Conservation (phyloP, 2,113 vertebrate genomes). For the Poeciliopsis turrubarensis region DNA sequence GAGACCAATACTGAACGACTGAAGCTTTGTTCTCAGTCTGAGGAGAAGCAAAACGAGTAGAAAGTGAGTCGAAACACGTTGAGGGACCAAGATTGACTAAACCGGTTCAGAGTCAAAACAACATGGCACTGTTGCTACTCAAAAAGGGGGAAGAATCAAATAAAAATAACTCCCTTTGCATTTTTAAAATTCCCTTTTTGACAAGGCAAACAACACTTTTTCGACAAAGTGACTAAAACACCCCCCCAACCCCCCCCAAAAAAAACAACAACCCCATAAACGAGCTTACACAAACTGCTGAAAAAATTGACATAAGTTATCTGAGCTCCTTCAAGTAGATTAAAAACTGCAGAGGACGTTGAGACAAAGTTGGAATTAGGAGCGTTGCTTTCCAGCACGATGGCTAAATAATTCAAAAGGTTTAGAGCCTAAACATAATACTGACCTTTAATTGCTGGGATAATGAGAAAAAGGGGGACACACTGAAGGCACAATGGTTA, state of each 20-base stretch:
- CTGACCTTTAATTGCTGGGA: constrained; percentile 57
- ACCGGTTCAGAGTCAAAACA: constrained; percentile 40
- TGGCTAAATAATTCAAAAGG: constrained; percentile 12
- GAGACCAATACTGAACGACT: constrained; percentile 77
- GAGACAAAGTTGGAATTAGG: constrained; percentile 28
- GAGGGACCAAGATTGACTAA: constrained; percentile 26
- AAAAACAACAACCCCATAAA: too few relatives aligned
- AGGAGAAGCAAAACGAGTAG: constrained; percentile 36
- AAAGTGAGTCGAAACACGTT: constrained; percentile 48
- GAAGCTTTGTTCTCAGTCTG: constrained; percentile 20
- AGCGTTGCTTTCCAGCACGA: constrained; percentile 3
- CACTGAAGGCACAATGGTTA: constrained; percentile 73
- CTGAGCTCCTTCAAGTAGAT: constrained; percentile 79
- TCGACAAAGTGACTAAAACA: constrained; percentile 58
- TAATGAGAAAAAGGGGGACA: constrained; percentile 14
- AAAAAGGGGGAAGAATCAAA: constrained; percentile 28
- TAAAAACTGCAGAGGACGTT: constrained; percentile 64
- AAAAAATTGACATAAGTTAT: constrained; percentile 42
- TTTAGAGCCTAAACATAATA: constrained; percentile 40
- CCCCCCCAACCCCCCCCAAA: constrained; percentile 8
- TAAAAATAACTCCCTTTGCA: constrained; percentile 73
- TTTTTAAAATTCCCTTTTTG: constrained; percentile 76
- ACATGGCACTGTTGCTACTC: constrained; percentile 37
- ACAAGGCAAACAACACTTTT: constrained; percentile 55
- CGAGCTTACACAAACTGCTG: constrained; percentile 74